Evolutionary conservation across 35 echinoderm and acorn worm genomes (phyloP).

Genomic region (Ophioderma brevispina): DNA sequence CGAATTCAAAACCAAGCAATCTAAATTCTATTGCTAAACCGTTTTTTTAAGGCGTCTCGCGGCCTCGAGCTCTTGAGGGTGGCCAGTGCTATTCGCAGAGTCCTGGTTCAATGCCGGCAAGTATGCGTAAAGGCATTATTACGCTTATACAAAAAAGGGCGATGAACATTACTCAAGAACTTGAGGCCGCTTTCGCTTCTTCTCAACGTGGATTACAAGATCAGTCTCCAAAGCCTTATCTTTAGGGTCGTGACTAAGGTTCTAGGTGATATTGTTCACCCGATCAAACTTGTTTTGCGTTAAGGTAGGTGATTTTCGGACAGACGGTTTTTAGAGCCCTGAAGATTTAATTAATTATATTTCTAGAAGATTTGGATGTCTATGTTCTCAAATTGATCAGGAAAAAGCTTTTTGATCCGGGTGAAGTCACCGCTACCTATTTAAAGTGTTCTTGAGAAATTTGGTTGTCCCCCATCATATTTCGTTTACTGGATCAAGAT

Average conservation of each 20-base stretch:
- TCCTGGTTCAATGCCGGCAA: neutral
- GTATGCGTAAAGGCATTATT: neutral
- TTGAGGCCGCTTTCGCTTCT: neutral
- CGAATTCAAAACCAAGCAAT: too few species aligned
- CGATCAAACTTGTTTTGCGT: constrained; percentile 61
- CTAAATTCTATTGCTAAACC: neutral
- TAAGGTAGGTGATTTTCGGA: constrained; percentile 43
- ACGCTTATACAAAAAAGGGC: neutral
- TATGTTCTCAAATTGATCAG: constrained; percentile 48
- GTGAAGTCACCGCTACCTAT: constrained; percentile 43
- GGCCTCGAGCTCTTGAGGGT: neutral
- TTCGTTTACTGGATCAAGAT: neutral
- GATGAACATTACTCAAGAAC: neutral
- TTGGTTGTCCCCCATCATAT: neutral
- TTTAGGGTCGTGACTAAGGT: neutral
- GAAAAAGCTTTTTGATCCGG: constrained; percentile 66
- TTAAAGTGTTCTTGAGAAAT: constrained; percentile 11
- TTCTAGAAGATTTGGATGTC: neutral
- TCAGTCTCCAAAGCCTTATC: neutral
- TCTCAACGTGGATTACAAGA: neutral
- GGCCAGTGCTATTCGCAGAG: neutral
- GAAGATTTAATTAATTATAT: constrained; percentile 46
- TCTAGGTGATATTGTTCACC: constrained; percentile 13
- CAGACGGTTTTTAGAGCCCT: constrained; percentile 49
- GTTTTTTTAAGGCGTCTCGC: neutral